These are phyloP conservation scores for Dipodomys spectabilis DNA, from an alignment of 2,113 vertebrate species.

Conservation along the genomic window DNA sequence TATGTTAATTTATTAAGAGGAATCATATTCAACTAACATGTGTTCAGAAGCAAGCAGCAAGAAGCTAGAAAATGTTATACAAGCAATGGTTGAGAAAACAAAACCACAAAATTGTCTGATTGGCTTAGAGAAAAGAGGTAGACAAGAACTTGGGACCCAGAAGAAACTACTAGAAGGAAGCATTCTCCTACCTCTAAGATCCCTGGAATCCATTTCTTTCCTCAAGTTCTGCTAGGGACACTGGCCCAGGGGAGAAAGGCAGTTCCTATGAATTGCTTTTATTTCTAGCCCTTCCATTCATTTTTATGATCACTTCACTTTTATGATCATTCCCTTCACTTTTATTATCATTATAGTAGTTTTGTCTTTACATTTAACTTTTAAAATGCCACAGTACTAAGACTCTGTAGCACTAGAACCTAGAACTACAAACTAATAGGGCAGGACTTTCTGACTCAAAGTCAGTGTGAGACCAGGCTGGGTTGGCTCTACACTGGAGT, in stretches of 20 bases:
- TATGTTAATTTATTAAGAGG: conserved; percentile 25
- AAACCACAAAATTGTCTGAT: not conserved
- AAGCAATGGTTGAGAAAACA: not conserved
- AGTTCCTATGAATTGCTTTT: not conserved
- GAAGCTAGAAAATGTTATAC: conserved; percentile 8
- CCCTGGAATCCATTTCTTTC: not conserved
- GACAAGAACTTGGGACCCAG: not conserved
- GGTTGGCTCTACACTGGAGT: conserved; percentile 54
- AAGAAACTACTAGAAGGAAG: not conserved
- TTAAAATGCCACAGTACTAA: not conserved
- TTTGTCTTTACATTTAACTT: not conserved
- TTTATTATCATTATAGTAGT: not conserved
- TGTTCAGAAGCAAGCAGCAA: conserved; percentile 28
- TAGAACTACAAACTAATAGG: not conserved
- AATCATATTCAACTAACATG: conserved; percentile 8
- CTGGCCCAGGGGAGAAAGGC: not conserved
- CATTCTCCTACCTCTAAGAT: not conserved
- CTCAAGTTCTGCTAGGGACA: not conserved
- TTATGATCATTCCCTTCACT: not conserved
- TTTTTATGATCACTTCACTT: not conserved
- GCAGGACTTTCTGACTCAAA: conserved; percentile 31
- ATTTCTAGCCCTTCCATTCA: not conserved
- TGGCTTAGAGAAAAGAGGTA: not conserved
- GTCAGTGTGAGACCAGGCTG: conserved; percentile 30
- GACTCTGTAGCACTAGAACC: not conserved